A percentile compares a stretch with the other conserved stretches of the same genome.
phyloP scores from a whole-genome alignment of 2,888 invertebrate genomes.

The Nomada fucata region DNA sequence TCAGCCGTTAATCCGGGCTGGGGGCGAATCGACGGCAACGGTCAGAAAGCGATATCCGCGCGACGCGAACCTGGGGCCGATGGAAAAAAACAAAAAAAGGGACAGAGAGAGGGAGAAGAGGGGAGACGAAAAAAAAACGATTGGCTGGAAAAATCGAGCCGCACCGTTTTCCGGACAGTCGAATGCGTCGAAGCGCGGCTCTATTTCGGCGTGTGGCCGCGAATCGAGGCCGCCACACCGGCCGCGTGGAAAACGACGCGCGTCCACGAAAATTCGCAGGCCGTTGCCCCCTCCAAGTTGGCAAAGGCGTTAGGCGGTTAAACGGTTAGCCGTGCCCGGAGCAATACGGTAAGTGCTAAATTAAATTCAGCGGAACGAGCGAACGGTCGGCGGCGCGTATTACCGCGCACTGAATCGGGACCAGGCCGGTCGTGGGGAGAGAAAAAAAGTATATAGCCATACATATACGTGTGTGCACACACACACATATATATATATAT shows the following conservation, averaged over 20 bases:
- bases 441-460: conserved; percentile 11
- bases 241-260: conserved; percentile 8
- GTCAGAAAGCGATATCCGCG: conserved; percentile 23
- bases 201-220: conserved; percentile 20
- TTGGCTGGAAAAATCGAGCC: conserved; percentile 32
- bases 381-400: conserved; percentile 65
- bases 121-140: conserved; percentile 6
- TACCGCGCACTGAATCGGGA: conserved; percentile 60
- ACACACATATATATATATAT: not conserved
- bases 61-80: not conserved
- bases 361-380: conserved; percentile 75
- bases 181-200: conserved; percentile 10
- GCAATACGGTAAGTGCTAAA: conserved; percentile 79
- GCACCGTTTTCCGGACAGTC: not conserved
- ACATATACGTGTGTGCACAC: not conserved
- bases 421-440: not conserved
- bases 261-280: conserved; percentile 35
- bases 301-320: conserved; percentile 72
- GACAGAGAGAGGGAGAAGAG: no score
- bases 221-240: conserved; percentile 13
- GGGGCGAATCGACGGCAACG: conserved; percentile 29
- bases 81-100: not conserved
- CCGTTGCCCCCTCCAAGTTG: conserved; percentile 34
- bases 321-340: conserved; percentile 75
- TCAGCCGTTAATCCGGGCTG: conserved; percentile 32